Evolutionary conservation across 2,113 vertebrate species (phyloP).

Genomic region (Eptesicus fuscus): DNA sequence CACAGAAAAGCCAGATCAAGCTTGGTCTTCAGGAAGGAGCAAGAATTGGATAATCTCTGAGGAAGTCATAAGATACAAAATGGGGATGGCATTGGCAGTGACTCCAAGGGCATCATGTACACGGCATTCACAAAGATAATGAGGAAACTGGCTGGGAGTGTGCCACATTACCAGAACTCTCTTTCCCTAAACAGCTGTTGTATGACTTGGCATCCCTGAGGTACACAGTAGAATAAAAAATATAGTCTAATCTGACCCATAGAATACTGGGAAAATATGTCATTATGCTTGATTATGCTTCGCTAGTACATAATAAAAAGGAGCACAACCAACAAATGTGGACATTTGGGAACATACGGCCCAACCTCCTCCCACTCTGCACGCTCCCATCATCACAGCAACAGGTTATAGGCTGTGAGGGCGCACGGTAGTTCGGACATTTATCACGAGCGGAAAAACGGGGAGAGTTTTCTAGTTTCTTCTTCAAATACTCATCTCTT

Average conservation of each 20-base stretch:
- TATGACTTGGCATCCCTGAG: background rate
- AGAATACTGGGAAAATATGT: background rate
- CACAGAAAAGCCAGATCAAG: background rate
- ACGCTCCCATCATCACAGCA: background rate
- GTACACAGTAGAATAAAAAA: background rate
- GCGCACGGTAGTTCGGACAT: background rate
- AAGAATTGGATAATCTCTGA: background rate
- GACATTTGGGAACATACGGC: background rate
- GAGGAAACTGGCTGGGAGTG: background rate
- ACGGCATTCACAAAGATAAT: background rate
- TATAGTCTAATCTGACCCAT: background rate
- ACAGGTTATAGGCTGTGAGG: background rate
- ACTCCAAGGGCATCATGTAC: accelerated
- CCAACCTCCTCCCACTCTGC: background rate
- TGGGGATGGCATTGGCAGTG: accelerated
- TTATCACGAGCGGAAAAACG: background rate
- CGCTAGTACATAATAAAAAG: background rate
- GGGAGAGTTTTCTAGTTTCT: background rate
- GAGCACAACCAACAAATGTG: background rate
- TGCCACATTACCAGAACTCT: background rate
- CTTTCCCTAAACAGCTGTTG: background rate
- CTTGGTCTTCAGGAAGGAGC: background rate
- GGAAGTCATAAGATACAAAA: background rate
- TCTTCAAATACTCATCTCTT: background rate
- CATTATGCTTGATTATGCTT: background rate